These are phyloP conservation scores for Diadromus collaris DNA, from an alignment of 2,888 invertebrate genomes.

Conservation along the genomic window DNA sequence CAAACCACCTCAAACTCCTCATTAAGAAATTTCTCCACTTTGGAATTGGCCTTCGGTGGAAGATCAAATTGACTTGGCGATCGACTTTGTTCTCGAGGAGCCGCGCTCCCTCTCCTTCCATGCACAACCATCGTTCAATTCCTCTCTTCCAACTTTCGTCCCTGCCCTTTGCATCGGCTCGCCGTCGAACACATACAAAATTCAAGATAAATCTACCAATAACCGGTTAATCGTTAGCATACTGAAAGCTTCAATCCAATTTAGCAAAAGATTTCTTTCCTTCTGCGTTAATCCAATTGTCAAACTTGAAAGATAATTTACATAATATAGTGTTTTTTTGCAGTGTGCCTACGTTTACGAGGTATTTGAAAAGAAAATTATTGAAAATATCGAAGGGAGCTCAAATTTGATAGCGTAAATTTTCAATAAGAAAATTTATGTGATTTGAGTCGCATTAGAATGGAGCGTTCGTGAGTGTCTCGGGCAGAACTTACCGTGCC, in stretches of 20 bases:
- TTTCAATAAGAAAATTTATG: constrained; percentile 1
- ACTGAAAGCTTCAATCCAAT: neutral
- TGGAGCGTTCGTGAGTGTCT: neutral
- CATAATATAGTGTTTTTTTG: neutral
- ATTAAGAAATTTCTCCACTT: constrained; percentile 58
- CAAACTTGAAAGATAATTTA: neutral
- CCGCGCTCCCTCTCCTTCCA: neutral
- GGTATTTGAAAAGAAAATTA: neutral
- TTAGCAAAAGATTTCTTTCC: neutral
- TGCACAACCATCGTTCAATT: neutral
- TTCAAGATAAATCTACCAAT: constrained; percentile 3
- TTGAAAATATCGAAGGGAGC: neutral
- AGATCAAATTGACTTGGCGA: constrained; percentile 61
- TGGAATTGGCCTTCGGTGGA: constrained; percentile 53
- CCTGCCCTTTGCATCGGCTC: constrained; percentile 24
- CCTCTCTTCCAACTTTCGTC: constrained; percentile 25
- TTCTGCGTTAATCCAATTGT: neutral
- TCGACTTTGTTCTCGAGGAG: constrained; percentile 57
- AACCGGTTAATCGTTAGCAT: neutral
- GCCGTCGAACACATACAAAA: neutral
- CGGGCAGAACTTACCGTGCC: neutral
- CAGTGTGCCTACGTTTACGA: neutral
- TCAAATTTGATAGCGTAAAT: neutral
- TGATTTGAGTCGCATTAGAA: neutral
- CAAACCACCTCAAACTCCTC: constrained; percentile 50